Conservation (phyloP, 2,888 invertebrate genomes). For the Synanthedon andrenaeformis region DNA sequence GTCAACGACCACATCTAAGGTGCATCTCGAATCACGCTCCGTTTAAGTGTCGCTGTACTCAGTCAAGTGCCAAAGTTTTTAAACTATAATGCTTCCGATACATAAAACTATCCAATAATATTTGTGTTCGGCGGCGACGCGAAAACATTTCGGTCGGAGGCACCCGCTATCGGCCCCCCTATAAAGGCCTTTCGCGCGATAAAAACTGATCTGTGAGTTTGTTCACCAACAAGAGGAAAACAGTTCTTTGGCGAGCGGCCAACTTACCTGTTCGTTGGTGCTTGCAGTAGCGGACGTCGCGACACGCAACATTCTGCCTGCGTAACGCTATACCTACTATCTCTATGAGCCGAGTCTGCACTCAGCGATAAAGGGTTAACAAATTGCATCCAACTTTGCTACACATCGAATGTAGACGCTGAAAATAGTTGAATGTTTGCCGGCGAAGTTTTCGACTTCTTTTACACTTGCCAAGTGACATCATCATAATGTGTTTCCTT, state of each 20-base stretch:
- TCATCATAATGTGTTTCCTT: conserved; percentile 48
- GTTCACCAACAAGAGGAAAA: conserved; percentile 65
- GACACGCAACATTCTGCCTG: conserved; percentile 17
- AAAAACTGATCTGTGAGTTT: conserved; percentile 70
- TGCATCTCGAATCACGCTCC: not conserved
- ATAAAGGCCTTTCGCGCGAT: conserved; percentile 70
- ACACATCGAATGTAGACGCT: conserved; percentile 56
- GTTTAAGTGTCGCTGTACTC: conserved; percentile 34
- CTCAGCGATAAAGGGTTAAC: conserved; percentile 59
- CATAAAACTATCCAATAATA: conserved; percentile 66
- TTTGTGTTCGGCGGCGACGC: conserved; percentile 57
- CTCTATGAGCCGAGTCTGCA: conserved; percentile 24
- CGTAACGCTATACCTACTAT: conserved; percentile 8
- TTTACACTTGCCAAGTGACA: conserved; percentile 52
- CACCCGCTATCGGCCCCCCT: conserved; percentile 56
- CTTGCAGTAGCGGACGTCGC: conserved; percentile 22
- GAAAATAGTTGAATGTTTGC: conserved; percentile 60
- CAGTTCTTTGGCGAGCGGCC: conserved; percentile 63
- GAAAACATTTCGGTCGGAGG: conserved; percentile 53
- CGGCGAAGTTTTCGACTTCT: conserved; percentile 58
- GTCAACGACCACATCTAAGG: not conserved
- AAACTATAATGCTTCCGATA: conserved; percentile 66
- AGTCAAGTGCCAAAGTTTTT: conserved; percentile 53
- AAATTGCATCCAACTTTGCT: conserved; percentile 59
- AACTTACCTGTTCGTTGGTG: conserved; percentile 57